A percentile compares a stretch with the other conserved stretches of the same genome.
Evolutionary conservation across 2,113 vertebrate species (phyloP).

Genomic region (Rhinoderma darwinii): DNA sequence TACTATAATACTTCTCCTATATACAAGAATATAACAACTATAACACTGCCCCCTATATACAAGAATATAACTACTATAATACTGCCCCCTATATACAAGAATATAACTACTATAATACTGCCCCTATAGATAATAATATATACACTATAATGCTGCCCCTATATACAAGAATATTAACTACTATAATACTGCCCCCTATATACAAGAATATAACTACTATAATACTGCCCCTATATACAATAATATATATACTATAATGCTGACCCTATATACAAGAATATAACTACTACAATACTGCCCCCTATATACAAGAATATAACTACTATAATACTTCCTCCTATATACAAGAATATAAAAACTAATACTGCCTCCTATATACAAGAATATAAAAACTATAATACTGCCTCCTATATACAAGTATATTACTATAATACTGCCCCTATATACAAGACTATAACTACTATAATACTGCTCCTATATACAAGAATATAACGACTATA

Average conservation of each 20-base stretch:
- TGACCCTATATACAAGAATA: too few species aligned
- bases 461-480: background rate
- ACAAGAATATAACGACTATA: constrained; percentile 1
- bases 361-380: background rate
- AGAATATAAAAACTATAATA: background rate
- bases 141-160: background rate
- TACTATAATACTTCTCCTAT: background rate
- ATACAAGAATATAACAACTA: background rate
- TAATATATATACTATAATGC: too few species aligned
- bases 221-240: too few species aligned
- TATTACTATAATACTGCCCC: background rate
- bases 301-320: too few species aligned
- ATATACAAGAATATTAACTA: too few species aligned
- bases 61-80: constrained; percentile 2
- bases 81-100: background rate
- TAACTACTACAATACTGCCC: background rate
- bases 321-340: too few species aligned
- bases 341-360: background rate
- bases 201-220: too few species aligned
- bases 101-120: constrained; percentile 6
- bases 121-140: background rate
- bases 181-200: too few species aligned
- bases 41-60: too few species aligned
- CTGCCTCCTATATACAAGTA: too few species aligned
- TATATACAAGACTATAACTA: background rate